These are phyloP conservation scores for Drosophila pegasa DNA, from an alignment of 2,888 invertebrate genomes.

Conservation along the genomic window DNA sequence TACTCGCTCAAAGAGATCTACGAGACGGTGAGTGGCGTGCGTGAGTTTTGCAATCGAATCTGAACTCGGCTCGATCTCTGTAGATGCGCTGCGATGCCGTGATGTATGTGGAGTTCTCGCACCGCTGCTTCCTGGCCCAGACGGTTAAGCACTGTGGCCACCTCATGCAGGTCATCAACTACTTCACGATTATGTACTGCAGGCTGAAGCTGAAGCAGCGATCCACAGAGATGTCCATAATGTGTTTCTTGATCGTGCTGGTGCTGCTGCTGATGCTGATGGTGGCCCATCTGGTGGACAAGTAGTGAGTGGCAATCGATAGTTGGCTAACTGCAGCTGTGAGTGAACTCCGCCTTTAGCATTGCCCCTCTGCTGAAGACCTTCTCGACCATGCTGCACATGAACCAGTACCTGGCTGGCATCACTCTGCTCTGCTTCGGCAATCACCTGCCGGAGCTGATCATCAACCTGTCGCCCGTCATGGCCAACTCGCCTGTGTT, in stretches of 20 bases:
- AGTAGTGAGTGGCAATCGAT: constrained; percentile 18
- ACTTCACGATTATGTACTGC: constrained; percentile 48
- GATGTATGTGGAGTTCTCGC: constrained; percentile 22
- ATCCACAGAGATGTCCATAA: background rate
- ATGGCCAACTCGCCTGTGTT: constrained; percentile 40
- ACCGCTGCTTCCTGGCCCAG: constrained; percentile 33
- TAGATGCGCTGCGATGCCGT: constrained; percentile 46
- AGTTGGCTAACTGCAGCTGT: background rate
- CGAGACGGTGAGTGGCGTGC: background rate
- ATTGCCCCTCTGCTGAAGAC: constrained; percentile 19
- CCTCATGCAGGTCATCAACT: constrained; percentile 31
- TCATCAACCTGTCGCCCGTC: constrained; percentile 55
- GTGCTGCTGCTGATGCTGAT: background rate
- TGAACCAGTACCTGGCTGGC: constrained; percentile 63
- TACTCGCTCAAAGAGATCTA: background rate
- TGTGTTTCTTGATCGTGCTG: background rate
- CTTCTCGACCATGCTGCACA: constrained; percentile 26
- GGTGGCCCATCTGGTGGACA: constrained; percentile 6
- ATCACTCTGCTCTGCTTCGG: constrained; percentile 48
- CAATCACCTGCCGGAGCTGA: constrained; percentile 44
- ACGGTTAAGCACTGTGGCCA: constrained; percentile 15
- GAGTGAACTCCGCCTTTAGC: background rate
- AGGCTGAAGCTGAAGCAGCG: constrained; percentile 5
- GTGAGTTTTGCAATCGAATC: background rate
- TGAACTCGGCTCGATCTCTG: background rate